These are phyloP conservation scores for Lydus trimaculatus DNA, from an alignment of 2,888 invertebrate species.

Conservation along the genomic window DNA sequence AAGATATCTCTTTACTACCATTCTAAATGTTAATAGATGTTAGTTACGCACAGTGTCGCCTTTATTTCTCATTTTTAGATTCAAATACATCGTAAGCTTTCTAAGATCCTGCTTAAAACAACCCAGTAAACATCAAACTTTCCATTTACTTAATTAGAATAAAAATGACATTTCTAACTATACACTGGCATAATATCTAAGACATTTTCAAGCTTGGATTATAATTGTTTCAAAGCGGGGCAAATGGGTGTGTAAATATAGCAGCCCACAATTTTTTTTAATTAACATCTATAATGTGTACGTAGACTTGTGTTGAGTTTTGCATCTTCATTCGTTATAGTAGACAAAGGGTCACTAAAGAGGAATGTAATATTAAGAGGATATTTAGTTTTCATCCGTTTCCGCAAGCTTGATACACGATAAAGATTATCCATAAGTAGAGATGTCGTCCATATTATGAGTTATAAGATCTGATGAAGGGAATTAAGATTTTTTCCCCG, in stretches of 20 bases:
- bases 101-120: background rate
- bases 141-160: background rate
- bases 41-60: too few species aligned
- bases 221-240: background rate
- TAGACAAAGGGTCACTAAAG: conserved; percentile 19
- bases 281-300: conserved; percentile 13
- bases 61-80: too few species aligned
- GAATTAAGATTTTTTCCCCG: conserved; percentile 46
- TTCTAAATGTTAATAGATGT: too few species aligned
- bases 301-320: background rate
- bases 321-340: background rate
- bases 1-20: too few species aligned
- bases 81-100: too few species aligned
- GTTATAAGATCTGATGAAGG: conserved; percentile 42
- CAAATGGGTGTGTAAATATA: background rate
- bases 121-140: background rate
- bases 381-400: conserved; percentile 37
- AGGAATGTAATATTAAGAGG: conserved; percentile 27
- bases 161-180: background rate
- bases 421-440: conserved; percentile 41
- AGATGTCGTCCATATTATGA: conserved; percentile 43
- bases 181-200: background rate
- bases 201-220: background rate
- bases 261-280: conserved; percentile 7
- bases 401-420: conserved; percentile 38